Evolutionary conservation across 2,113 vertebrate species (phyloP), one percentile per base, ranked within the genome.

Genomic region (Holacanthus passer): DNA sequence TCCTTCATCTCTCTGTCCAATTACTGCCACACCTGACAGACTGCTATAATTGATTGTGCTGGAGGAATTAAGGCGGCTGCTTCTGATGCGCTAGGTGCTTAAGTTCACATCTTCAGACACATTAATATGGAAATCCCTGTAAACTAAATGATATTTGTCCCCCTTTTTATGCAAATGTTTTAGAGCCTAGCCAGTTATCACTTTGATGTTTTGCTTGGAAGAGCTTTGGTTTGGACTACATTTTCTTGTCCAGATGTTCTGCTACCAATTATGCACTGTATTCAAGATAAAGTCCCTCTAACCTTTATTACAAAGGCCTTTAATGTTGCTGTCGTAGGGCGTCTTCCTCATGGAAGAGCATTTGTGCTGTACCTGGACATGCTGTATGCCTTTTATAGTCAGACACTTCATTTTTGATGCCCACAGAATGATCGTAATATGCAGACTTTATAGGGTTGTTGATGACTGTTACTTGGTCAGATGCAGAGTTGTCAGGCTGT

Each of bases 81-180:
- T 53, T 53, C 79, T 86, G 83, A 89, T 63, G 75, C 65, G 63
- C 66, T 27, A 81, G 90, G 70, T 77, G 86, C 84, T 78, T 72
- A 86, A 84, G 77, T 89, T 89, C 67, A 53, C 62, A 50, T 89
- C 79, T 80, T 83, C 81, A 83, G 78, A 83, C 73, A 17, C 85
- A 89, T 91, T 88, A 89, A 89, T 91, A 91, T 90, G 87, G 82
- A 83, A 91, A 93, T 93, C 88, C 82, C 87, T 73, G 76, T 85
- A 88, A 91, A 90, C 72, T 84, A 77, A 87, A 90, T 87, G 79
- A 85, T 85, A 83, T 88, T 79, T 85, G 76, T 84, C 60, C 72
- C 74, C 32, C 52, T 76, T 83, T 90, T 86, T 76, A 90, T 89
- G 91, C 77, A 86, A 81, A 89, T 82, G 53, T 37, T 41, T 62